These are phyloP conservation scores for Galagoides demidoff DNA, from an alignment of 2,797 vertebrate genomes.

Conservation along the genomic window DNA sequence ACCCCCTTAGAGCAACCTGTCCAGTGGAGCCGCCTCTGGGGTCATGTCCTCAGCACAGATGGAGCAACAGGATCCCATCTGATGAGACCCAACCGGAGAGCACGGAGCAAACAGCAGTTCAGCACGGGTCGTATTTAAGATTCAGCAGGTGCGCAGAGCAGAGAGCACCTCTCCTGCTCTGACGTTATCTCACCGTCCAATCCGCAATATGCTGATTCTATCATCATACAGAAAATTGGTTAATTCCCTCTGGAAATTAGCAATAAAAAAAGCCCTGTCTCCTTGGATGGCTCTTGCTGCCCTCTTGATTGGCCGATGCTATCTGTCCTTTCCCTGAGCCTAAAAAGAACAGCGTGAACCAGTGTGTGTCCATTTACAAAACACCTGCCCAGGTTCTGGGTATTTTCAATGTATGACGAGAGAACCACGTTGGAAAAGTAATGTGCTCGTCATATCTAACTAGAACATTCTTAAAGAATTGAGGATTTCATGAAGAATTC, in stretches of 20 bases:
- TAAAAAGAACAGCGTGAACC: conserved; percentile 73
- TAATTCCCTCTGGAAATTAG: conserved; percentile 91
- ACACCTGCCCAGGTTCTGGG: conserved; percentile 57
- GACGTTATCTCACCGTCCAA: conserved; percentile 91
- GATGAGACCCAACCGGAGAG: conserved; percentile 82
- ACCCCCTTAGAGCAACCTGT: conserved; percentile 79
- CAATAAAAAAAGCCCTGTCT: conserved; percentile 92
- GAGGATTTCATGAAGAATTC: background rate
- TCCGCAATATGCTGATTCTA: conserved; percentile 95
- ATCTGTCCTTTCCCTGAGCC: conserved; percentile 88
- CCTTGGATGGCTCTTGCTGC: conserved; percentile 92
- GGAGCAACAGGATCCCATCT: conserved; percentile 77
- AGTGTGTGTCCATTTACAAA: conserved; percentile 72
- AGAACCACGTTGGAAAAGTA: conserved; percentile 55
- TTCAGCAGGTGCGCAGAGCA: conserved; percentile 84
- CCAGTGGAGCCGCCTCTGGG: conserved; percentile 74
- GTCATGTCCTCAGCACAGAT: conserved; percentile 76
- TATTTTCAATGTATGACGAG: background rate
- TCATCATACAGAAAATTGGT: conserved; percentile 95
- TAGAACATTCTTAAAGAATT: background rate
- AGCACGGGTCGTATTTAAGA: conserved; percentile 85
- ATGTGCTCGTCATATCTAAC: background rate
- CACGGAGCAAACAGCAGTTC: conserved; percentile 81
- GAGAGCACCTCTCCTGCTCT: conserved; percentile 84
- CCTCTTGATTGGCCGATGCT: conserved; percentile 94